Base-by-base conservation (phyloP, 2,113 vertebrate species). In the Carassius auratus region DNA sequence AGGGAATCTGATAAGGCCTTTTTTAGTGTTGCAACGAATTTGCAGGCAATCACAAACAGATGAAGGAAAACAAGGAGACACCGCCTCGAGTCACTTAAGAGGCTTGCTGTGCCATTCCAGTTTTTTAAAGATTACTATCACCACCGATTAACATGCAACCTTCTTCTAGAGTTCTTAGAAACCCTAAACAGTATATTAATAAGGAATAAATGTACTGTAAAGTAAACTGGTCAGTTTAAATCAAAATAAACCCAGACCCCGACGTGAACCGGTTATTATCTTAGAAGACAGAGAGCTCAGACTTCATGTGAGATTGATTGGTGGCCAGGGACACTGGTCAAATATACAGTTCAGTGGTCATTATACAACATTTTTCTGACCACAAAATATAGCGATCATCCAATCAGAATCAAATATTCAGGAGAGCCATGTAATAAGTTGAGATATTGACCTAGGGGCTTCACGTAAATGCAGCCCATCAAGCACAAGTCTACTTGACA, bases 1-100 rank as follows among this genome's bases (percentile, higher is more conserved):
- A 45, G 57, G 26, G 33, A 59, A 62, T 55, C 57, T 62, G 69
- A 76, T 84, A 84, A 61, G 83, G 38, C 33, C n/a, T 38, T 30
- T 48, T 61, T n/a, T 66, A 14, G 14, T 74, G n/a, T 45, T 33
- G 30, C 48, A 69, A 36, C 68, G 77, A 76, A 84, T 48, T 59
- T 23, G 14, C 26, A 69, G 55, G 38, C 81, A 62, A 86, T 86
- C 36, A 36, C 19, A 76, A 86, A 61, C 64, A 62, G 68, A 69
- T 83, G 68, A 83, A 64, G 17, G 30, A 74, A 66, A 71, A 83
- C 21, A 57, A 36, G 64, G 23, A 57, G 36, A 84, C 45, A n/a
- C 30, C 6, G 59, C 38, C 73, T 42, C 59, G 75, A 76, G 42
- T 68, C 45, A 76, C 26, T 23, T 36, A 38, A 78, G 33, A 55